A percentile compares a stretch with the other conserved stretches of the same genome.
phyloP scores from a whole-genome alignment of 2,797 vertebrate species.

The Oreochromis mossambicus region DNA sequence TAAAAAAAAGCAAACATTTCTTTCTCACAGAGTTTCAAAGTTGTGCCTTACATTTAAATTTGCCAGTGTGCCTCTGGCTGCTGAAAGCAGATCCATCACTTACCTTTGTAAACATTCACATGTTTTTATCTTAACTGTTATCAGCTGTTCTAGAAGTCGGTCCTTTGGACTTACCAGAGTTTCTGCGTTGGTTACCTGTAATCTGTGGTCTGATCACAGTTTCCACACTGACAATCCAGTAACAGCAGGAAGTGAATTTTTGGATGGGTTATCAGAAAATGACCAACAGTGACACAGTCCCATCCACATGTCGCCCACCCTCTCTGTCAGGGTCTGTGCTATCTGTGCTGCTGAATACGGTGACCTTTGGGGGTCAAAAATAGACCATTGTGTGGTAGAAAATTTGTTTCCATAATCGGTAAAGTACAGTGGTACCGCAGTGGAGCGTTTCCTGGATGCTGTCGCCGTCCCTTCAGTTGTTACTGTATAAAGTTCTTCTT shows the following conservation, averaged over 20 bases:
- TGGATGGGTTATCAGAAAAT: not conserved
- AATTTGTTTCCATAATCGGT: not conserved
- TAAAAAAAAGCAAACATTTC: not conserved
- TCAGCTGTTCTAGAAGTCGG: not conserved
- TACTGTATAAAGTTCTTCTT: not conserved
- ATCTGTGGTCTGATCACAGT: not conserved
- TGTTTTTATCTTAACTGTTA: not conserved
- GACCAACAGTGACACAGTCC: not conserved
- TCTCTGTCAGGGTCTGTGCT: not conserved
- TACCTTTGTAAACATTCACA: not conserved
- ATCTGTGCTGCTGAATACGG: not conserved
- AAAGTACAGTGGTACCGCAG: not conserved
- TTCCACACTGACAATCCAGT: not conserved
- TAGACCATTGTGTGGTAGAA: not conserved
- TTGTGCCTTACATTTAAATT: not conserved
- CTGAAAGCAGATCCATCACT: not conserved
- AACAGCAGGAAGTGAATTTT: not conserved
- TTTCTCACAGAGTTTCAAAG: not conserved
- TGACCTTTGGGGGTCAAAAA: not conserved
- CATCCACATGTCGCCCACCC: not conserved
- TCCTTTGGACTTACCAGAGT: not conserved
- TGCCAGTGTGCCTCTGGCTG: not conserved
- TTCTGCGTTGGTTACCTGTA: not conserved
- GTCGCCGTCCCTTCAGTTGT: not conserved
- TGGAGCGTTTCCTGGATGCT: not conserved